These are phyloP conservation scores for Eremophila alpestris DNA, from an alignment of 2,797 vertebrate genomes.

Conservation along the genomic window DNA sequence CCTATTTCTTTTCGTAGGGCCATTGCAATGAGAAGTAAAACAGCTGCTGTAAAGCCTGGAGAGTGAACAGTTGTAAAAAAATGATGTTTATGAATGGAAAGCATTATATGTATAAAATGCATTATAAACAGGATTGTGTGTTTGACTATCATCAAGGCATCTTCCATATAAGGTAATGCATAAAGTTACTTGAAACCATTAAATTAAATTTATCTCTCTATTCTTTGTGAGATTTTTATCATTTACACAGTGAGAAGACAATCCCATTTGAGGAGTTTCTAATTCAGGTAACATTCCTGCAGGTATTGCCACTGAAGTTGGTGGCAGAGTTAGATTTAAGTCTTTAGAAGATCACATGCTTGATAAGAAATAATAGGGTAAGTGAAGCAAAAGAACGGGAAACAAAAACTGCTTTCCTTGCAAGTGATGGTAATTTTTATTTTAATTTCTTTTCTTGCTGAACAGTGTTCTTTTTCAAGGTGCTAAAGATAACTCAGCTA, in stretches of 20 bases:
- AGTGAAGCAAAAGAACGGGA: not conserved
- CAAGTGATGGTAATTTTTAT: not conserved
- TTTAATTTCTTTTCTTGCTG: not conserved
- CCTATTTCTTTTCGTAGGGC: not conserved
- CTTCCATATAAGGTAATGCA: not conserved
- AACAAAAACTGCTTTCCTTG: conserved; percentile 19
- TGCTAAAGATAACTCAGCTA: conserved; percentile 1
- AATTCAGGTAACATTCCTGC: not conserved
- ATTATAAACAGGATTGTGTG: not conserved
- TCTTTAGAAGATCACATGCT: not conserved
- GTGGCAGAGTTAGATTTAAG: not conserved
- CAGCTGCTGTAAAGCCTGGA: not conserved
- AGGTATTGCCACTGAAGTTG: not conserved
- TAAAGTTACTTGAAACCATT: not conserved
- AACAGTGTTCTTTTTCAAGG: not conserved
- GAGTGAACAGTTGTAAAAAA: not conserved
- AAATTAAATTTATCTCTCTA: not conserved
- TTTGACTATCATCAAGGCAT: not conserved
- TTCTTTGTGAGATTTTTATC: not conserved
- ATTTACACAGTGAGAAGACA: not conserved
- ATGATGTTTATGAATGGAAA: not conserved
- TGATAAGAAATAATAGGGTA: not conserved
- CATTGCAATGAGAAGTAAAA: not conserved
- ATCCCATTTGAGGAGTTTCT: not conserved
- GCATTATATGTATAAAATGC: not conserved